Base-by-base conservation (phyloP, 1,140 invertebrate genomes). In the Dendrolimus kikuchii region DNA sequence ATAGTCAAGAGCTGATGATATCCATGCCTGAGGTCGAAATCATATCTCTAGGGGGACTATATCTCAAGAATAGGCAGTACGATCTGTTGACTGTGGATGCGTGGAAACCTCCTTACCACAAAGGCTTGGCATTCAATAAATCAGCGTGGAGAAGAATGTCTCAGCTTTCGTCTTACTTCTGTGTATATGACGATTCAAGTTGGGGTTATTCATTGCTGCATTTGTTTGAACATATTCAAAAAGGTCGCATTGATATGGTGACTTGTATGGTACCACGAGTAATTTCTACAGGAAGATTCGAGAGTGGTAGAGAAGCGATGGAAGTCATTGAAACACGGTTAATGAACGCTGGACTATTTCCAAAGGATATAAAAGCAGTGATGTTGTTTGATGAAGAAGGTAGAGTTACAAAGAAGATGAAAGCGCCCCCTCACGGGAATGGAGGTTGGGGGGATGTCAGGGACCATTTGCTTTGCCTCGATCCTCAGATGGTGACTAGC, bases 121-220 rank as follows among this genome's bases (percentile, higher is more conserved):
- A 55, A 6, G 97, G 96, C 2, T 96, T 99, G 91, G 95, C 94
- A 1, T 95, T 99, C 59, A 95, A 96, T 80, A 90, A 91, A 7
- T 90, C 90, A 38, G 92, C 95, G 6, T 99, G 96, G 96, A 87
- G 89, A 40, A 90, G 93, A 62, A 91, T 99, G 46, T 90, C 92
- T 59, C 89, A 89, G 40, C 97, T 95, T 87, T 92, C 92, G 0
- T 86, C 91, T n/a, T 92, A 93, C 65, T 99, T 98, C 85, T 99
- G 97, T 84, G 91, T 92, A 39, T 97, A 96, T 88, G 96, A 99
- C 76, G 97, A 71, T 40, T 46, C 54, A 39, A 66, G 62, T 41
- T 74, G 71, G 71, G 63, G 60, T 53, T 66, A 74, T 46, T 74
- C 71, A 36, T 42, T 74, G 55, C 54, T 64, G 9, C 52, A 66